Conservation (phyloP, 1,140 invertebrate species). For the Heliothis subflexa region DNA sequence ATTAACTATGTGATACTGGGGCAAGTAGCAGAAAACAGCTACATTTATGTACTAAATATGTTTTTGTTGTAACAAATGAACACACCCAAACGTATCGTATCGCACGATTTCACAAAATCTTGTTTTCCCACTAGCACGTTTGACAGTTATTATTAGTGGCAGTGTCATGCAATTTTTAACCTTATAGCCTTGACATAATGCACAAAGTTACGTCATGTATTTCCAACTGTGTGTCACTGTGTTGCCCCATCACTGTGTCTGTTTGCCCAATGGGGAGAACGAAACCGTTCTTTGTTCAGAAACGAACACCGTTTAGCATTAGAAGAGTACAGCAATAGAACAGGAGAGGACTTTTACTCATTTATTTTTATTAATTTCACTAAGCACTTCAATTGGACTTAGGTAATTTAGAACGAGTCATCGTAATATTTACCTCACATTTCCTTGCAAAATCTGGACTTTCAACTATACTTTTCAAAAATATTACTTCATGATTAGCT, state of each 20-base stretch:
- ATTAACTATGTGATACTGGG: conserved; percentile 26
- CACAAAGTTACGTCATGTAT: conserved; percentile 37
- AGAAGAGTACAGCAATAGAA: conserved; percentile 22
- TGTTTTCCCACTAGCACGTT: conserved; percentile 52
- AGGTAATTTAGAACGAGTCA: too few species aligned
- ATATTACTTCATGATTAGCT: conserved; percentile 84
- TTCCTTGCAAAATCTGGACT: conserved; percentile 82
- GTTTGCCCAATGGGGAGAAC: conserved; percentile 34
- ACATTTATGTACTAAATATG: conserved; percentile 47
- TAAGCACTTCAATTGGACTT: too few species aligned
- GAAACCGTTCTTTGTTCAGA: conserved; percentile 33
- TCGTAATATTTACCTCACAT: conserved; percentile 65
- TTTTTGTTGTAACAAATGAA: conserved; percentile 52
- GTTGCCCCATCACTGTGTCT: conserved; percentile 14
- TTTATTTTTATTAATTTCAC: too few species aligned
- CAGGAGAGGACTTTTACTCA: background rate
- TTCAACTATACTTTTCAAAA: conserved; percentile 84
- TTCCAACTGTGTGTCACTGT: conserved; percentile 26
- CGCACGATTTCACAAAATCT: conserved; percentile 55
- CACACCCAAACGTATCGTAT: conserved; percentile 55
- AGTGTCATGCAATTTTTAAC: conserved; percentile 36
- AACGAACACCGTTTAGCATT: conserved; percentile 14
- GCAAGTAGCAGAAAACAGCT: conserved; percentile 28
- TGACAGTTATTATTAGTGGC: conserved; percentile 38
- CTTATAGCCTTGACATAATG: conserved; percentile 24